phyloP scores from a whole-genome alignment of 2,113 vertebrate species.

The Podarcis raffonei region DNA sequence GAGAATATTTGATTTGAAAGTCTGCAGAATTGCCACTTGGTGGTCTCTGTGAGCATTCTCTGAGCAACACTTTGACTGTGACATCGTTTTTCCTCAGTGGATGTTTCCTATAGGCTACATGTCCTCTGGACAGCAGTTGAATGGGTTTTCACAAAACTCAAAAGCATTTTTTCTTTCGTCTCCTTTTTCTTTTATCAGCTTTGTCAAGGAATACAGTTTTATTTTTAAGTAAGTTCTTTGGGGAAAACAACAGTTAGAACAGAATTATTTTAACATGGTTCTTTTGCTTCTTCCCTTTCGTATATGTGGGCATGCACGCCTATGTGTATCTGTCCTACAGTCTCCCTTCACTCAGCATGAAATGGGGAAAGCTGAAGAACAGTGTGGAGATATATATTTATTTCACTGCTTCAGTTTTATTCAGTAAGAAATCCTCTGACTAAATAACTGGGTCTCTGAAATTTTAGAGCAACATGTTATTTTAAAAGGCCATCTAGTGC shows the following conservation, averaged over 20 bases:
- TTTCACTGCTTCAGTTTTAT: neutral
- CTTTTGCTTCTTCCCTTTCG: constrained; percentile 41
- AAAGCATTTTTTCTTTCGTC: constrained; percentile 14
- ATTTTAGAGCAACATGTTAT: neutral
- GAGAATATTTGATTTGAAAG: neutral
- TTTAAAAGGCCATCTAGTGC: neutral
- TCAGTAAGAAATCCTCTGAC: neutral
- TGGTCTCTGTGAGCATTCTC: neutral
- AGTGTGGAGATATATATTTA: neutral
- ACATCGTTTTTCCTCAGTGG: neutral
- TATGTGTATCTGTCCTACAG: constrained; percentile 13
- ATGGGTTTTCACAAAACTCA: constrained; percentile 18
- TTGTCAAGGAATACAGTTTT: neutral
- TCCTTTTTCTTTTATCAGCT: neutral
- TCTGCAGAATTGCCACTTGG: neutral
- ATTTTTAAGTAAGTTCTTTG: constrained; percentile 1
- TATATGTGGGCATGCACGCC: neutral
- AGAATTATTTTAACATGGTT: constrained; percentile 27
- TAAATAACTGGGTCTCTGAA: neutral
- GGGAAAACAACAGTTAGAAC: neutral
- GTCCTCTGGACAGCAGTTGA: constrained; percentile 4
- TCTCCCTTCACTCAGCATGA: constrained; percentile 4
- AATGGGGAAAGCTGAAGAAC: constrained; percentile 15
- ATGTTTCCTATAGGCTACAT: constrained; percentile 18
- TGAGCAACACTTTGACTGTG: constrained; percentile 4